A percentile compares a stretch with the other conserved stretches of the same genome.
These are phyloP conservation scores for Thamnophis elegans DNA, from an alignment of 2,797 vertebrate genomes.

Conservation along the genomic window DNA sequence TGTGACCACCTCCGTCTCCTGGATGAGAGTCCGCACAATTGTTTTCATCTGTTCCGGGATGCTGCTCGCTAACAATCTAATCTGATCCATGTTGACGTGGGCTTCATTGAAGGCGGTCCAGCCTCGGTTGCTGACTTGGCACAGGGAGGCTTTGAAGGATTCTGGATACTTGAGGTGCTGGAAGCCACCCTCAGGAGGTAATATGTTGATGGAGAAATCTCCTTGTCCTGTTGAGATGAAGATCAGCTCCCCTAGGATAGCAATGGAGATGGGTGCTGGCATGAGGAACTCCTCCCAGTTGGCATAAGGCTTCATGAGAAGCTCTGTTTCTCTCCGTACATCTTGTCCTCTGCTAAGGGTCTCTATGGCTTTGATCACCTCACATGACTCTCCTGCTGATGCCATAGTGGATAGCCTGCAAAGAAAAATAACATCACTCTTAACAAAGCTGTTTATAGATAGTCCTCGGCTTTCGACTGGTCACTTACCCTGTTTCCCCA, in stretches of 20 bases:
- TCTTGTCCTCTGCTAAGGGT: constrained; percentile 9
- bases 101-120: constrained; percentile 58
- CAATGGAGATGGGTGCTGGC: constrained; percentile 32
- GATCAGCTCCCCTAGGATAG: constrained; percentile 33
- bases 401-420: not conserved
- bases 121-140: constrained; percentile 53
- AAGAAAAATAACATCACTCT: not conserved
- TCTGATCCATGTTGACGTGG: constrained; percentile 57
- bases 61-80: constrained; percentile 31
- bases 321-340: not conserved
- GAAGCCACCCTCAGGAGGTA: constrained; percentile 6
- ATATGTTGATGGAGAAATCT: constrained; percentile 24
- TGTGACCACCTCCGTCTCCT: constrained; percentile 15
- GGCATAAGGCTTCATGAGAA: constrained; percentile 27
- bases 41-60: constrained; percentile 44
- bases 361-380: not conserved
- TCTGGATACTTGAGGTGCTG: constrained; percentile 49
- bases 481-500: not conserved
- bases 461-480: not conserved
- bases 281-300: constrained; percentile 46
- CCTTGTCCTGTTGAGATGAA: constrained; percentile 28
- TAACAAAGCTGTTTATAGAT: not conserved
- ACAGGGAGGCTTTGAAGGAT: constrained; percentile 58
- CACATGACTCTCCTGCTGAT: not conserved
- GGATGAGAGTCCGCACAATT: constrained; percentile 43